Evolutionary conservation across 1,140 invertebrate species (phyloP).

Genomic region (Battus philenor): DNA sequence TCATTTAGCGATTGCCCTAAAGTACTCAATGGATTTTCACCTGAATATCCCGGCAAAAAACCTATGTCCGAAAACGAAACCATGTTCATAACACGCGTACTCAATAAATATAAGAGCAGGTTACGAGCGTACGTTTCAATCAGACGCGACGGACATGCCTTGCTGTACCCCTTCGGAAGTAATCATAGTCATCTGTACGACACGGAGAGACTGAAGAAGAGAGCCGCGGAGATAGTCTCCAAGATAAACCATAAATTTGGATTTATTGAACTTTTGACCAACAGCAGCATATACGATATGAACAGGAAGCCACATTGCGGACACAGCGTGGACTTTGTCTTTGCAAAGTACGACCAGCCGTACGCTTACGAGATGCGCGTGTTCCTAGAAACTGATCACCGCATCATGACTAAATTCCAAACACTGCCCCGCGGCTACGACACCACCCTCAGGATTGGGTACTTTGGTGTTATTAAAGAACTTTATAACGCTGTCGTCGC

Average conservation of each 20-base stretch:
- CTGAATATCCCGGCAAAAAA: conserved; percentile 32
- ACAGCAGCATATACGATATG: conserved; percentile 41
- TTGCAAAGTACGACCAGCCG: conserved; percentile 27
- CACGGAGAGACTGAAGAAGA: conserved; percentile 22
- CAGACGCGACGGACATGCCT: conserved; percentile 45
- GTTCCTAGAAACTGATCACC: conserved; percentile 38
- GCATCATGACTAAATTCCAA: conserved; percentile 51
- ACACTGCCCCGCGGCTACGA: conserved; percentile 42
- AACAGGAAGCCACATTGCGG: conserved; percentile 47
- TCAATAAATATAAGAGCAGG: conserved; percentile 41
- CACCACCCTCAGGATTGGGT: conserved; percentile 37
- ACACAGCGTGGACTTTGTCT: conserved; percentile 57
- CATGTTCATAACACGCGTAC: conserved; percentile 34
- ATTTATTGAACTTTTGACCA: conserved; percentile 40
- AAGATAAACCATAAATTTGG: conserved; percentile 53
- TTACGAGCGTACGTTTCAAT: conserved; percentile 52
- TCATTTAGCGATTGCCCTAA: conserved; percentile 36
- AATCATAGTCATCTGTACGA: conserved; percentile 14
- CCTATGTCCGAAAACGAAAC: conserved; percentile 51
- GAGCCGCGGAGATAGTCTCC: conserved; percentile 32
- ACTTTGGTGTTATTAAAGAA: conserved; percentile 55
- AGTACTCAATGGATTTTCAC: conserved; percentile 32
- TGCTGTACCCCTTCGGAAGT: conserved; percentile 46
- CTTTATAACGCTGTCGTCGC: conserved; percentile 40
- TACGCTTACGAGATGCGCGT: conserved; percentile 55